A percentile compares a stretch with the other conserved stretches of the same genome.
Conservation (phyloP, 1,140 invertebrate genomes). For the Drosophila sproati region DNA sequence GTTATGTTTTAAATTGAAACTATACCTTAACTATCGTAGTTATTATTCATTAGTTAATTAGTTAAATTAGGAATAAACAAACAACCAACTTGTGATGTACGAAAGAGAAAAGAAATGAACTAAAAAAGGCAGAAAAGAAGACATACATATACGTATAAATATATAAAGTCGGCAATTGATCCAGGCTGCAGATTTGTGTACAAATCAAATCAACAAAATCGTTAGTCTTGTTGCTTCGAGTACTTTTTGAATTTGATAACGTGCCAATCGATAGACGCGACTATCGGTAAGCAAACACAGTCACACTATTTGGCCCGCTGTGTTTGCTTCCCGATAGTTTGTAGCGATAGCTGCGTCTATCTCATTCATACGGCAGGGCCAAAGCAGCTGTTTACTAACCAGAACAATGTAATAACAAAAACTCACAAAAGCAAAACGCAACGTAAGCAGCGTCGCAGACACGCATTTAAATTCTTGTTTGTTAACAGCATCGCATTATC, state of each 20-base stretch:
- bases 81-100: conserved; percentile 77
- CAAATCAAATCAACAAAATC: conserved; percentile 15
- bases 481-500: conserved; percentile 1
- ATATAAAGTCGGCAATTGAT: conserved; percentile 12
- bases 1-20: conserved; percentile 61
- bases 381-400: conserved; percentile 25
- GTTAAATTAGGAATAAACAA: conserved; percentile 71
- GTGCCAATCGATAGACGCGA: conserved; percentile 12
- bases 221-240: conserved; percentile 3
- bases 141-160: conserved; percentile 24
- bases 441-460: conserved; percentile 32
- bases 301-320: neutral
- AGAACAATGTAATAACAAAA: conserved; percentile 15
- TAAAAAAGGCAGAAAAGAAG: conserved; percentile 68
- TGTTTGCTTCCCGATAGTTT: neutral
- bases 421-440: conserved; percentile 47
- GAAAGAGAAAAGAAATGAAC: conserved; percentile 48
- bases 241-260: conserved; percentile 6
- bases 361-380: neutral
- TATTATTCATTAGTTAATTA: conserved; percentile 33
- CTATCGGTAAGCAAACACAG: conserved; percentile 25
- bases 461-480: neutral
- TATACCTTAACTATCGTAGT: conserved; percentile 32
- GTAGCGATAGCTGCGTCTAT: conserved; percentile 1
- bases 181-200: conserved; percentile 4